Evolutionary conservation across 1,140 invertebrate species (phyloP).

Genomic region (Diuraphis noxia): DNA sequence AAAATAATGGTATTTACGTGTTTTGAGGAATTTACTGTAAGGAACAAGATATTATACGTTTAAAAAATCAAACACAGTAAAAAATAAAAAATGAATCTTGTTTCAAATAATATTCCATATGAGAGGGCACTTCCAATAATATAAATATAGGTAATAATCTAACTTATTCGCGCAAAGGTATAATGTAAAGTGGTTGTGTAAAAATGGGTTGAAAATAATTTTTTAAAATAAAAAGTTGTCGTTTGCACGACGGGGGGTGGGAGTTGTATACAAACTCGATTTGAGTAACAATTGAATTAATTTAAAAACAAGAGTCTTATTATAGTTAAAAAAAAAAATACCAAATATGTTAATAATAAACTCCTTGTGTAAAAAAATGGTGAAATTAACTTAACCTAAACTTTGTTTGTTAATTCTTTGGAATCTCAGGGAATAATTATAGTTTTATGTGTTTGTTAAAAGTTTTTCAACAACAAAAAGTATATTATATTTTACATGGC

Average conservation of each 20-base stretch:
- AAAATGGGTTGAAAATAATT: background rate
- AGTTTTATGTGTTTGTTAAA: background rate
- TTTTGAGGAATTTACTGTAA: no score
- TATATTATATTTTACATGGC: background rate
- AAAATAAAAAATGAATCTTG: no score
- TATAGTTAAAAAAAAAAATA: conserved; percentile 2
- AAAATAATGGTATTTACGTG: no score
- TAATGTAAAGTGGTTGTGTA: background rate
- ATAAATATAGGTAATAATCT: background rate
- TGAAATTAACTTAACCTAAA: conserved; percentile 30
- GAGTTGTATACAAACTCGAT: background rate
- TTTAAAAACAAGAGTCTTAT: conserved; percentile 13
- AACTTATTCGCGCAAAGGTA: background rate
- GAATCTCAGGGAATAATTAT: background rate
- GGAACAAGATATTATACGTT: no score
- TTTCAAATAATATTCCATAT: background rate
- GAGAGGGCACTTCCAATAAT: background rate
- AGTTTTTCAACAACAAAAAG: background rate
- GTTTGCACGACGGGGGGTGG: background rate
- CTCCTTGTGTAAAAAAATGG: background rate
- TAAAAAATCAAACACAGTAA: no score
- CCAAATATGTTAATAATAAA: conserved; percentile 12
- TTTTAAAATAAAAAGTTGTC: background rate
- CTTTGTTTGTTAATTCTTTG: conserved; percentile 21
- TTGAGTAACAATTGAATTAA: conserved; percentile 10